A percentile compares a stretch with the other conserved stretches of the same genome.
Evolutionary conservation across 1,140 invertebrate species (phyloP).

Genomic region (Theocolax elegans): DNA sequence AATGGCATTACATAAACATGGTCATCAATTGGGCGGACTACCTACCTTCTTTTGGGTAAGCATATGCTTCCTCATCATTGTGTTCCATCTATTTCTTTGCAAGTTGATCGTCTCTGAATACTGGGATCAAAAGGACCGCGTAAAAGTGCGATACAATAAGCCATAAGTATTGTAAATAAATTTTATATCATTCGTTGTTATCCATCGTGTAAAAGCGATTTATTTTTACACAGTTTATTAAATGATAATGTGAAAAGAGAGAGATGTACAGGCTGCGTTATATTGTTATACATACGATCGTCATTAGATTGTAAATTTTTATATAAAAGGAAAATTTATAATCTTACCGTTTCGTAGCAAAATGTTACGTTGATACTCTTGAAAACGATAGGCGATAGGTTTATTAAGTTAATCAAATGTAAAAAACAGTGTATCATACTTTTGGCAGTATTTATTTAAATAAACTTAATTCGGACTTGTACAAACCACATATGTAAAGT

Average conservation of each 20-base stretch:
- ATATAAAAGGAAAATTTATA: constrained; percentile 8
- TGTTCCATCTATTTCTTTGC: constrained; percentile 95
- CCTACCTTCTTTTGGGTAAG: constrained; percentile 94
- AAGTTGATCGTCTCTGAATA: constrained; percentile 94
- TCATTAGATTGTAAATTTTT: neutral
- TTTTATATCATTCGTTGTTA: constrained; percentile 41
- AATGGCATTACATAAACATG: constrained; percentile 92
- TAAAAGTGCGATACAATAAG: constrained; percentile 74
- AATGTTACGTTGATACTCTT: neutral
- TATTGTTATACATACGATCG: constrained; percentile 25
- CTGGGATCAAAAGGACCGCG: constrained; percentile 77
- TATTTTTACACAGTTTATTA: constrained; percentile 50
- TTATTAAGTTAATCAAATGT: constrained; percentile 10
- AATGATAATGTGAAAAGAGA: constrained; percentile 39
- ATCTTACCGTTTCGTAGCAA: neutral
- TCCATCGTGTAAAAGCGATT: constrained; percentile 35
- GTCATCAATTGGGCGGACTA: constrained; percentile 88
- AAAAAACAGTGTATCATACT: constrained; percentile 26
- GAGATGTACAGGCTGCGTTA: constrained; percentile 41
- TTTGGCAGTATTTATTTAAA: constrained; percentile 43
- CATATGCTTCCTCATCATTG: constrained; percentile 87
- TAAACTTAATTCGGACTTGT: constrained; percentile 32
- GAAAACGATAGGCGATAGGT: neutral
- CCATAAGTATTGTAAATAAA: constrained; percentile 63
- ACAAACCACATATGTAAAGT: constrained; percentile 35